Evolutionary conservation across 1,140 invertebrate species (phyloP).

Genomic region (Brachionus sp.): DNA sequence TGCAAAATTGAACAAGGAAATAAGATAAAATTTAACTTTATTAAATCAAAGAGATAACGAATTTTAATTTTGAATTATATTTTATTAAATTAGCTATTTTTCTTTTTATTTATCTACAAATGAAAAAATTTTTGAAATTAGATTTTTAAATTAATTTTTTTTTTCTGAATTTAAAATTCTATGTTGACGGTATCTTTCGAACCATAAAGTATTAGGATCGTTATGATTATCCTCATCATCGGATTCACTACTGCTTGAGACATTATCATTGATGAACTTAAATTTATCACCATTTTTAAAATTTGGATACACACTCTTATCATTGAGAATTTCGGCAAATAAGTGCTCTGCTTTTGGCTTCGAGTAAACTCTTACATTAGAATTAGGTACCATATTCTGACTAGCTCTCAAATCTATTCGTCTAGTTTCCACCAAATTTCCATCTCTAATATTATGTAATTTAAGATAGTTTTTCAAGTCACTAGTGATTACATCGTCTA

Average conservation of each 20-base stretch:
- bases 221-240: not conserved
- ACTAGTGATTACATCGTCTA: not conserved
- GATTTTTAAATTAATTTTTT: not conserved
- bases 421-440: conserved; percentile 2
- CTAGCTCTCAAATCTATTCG: conserved; percentile 7
- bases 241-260: conserved; percentile 16
- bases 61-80: not conserved
- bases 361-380: conserved; percentile 7
- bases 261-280: conserved; percentile 2
- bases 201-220: not conserved
- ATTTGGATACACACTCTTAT: not conserved
- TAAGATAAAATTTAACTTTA: too few species aligned
- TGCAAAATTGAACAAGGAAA: too few species aligned
- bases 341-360: conserved; percentile 8
- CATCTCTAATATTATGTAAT: conserved; percentile 22
- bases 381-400: conserved; percentile 11
- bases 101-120: not conserved
- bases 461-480: conserved; percentile 17
- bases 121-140: not conserved
- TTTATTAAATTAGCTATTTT: not conserved
- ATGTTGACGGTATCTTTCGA: conserved; percentile 11
- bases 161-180: not conserved
- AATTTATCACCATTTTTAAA: not conserved
- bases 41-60: too few species aligned
- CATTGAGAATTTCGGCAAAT: conserved; percentile 7